Percentiles rank a stretch among this genome's conserved stretches.
Evolutionary conservation across 2,888 invertebrate species (phyloP).

Genomic region (Eilema griseolum): DNA sequence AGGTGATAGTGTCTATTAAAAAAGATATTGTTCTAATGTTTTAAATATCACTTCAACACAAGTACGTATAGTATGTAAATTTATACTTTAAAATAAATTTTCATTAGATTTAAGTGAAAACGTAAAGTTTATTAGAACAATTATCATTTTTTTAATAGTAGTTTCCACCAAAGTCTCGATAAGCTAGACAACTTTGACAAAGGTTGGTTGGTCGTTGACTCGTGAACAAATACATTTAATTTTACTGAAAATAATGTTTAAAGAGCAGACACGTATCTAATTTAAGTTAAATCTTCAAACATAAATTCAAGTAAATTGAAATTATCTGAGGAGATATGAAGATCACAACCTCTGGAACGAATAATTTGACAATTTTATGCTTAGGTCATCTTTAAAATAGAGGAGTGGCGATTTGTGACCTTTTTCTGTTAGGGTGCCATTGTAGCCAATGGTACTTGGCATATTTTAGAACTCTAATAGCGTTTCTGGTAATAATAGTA

Average conservation of each 20-base stretch:
- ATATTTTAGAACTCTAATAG: too few species aligned
- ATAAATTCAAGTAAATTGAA: constrained; percentile 13
- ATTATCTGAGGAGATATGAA: constrained; percentile 24
- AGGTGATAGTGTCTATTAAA: too few species aligned
- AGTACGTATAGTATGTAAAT: too few species aligned
- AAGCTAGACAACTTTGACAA: constrained; percentile 38
- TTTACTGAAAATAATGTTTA: constrained; percentile 23
- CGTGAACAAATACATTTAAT: constrained; percentile 16
- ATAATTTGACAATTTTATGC: neutral
- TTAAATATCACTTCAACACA: too few species aligned
- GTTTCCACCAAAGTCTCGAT: constrained; percentile 18
- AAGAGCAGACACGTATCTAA: constrained; percentile 10
- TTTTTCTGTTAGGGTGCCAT: too few species aligned
- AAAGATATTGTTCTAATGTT: too few species aligned
- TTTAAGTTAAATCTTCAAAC: constrained; percentile 6
- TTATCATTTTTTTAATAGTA: constrained; percentile 12
- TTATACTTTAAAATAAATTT: too few species aligned
- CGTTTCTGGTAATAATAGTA: too few species aligned
- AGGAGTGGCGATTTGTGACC: too few species aligned
- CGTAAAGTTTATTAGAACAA: neutral
- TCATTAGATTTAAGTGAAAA: neutral
- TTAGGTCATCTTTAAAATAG: neutral
- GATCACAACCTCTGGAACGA: neutral
- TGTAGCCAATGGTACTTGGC: too few species aligned
- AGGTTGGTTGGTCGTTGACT: constrained; percentile 38